Percentiles rank a stretch among this genome's conserved stretches.
Evolutionary conservation across 1,140 invertebrate genomes (phyloP).

Genomic region (Drosophila ambigua): DNA sequence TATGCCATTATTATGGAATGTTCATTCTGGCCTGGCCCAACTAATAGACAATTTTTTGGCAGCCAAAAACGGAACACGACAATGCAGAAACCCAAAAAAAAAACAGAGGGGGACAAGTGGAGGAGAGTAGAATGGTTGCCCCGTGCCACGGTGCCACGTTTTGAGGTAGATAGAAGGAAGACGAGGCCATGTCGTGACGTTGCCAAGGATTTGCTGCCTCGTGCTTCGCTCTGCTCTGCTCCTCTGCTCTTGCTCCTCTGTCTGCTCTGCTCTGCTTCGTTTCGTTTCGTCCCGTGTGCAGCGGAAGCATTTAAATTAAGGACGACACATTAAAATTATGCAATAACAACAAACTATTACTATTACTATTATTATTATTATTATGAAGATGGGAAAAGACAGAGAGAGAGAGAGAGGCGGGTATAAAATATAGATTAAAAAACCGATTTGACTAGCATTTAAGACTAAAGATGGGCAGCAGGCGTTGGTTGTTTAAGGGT

Average conservation of each 20-base stretch:
- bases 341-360: slow-evolving; percentile 78
- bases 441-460: not conserved
- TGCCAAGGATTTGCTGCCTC: slow-evolving; percentile 67
- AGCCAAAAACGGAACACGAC: slow-evolving; percentile 60
- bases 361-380: slow-evolving; percentile 41
- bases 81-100: slow-evolving; percentile 32
- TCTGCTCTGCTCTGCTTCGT: too few species aligned
- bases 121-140: not conserved
- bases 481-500: too few species aligned
- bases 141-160: slow-evolving; percentile 12
- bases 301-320: slow-evolving; percentile 82
- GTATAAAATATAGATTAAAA: slow-evolving; percentile 29
- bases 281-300: slow-evolving; percentile 52
- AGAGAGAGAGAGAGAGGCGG: not conserved
- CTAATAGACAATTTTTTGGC: slow-evolving; percentile 82
- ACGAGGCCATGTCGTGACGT: slow-evolving; percentile 65
- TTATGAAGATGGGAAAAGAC: not conserved
- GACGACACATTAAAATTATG: slow-evolving; percentile 82
- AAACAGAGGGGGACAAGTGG: not conserved
- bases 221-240: slow-evolving; percentile 10
- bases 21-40: slow-evolving; percentile 71
- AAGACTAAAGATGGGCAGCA: too few species aligned
- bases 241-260: too few species aligned
- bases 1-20: slow-evolving; percentile 79
- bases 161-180: slow-evolving; percentile 30